Base-by-base conservation (phyloP, 2,113 vertebrate genomes). In the Cynoglossus semilaevis region DNA sequence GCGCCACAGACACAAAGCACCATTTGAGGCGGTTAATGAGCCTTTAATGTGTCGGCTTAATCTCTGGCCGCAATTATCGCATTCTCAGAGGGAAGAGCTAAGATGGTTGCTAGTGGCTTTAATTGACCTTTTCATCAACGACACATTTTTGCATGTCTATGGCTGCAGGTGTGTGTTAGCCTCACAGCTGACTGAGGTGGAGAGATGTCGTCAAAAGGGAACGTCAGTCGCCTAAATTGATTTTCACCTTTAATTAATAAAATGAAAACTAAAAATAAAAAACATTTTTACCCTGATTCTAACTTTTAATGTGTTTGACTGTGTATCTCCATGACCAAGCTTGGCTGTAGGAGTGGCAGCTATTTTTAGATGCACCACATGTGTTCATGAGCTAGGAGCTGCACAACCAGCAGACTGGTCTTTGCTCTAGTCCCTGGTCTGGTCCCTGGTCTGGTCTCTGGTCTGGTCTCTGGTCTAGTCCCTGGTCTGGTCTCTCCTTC, bases 21-120 rank as follows among this genome's bases (percentile, higher is more conserved):
- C 83, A 47, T 70, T 88, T 87, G 76, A 84, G 60, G 62, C 60
- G 8, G 58, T 81, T 87, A 88, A 86, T 74, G 35, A 86, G 72
- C 67, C 64, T 71, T 88, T 89, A 88, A 90, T 90, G 85, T 87
- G 87, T 80, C 47, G 48, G 62, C 76, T 90, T 88, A 84, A 90
- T 83, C 79, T 76, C 53, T 70, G 79, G 68, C 51, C 74, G 87
- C 87, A 83, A 89, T 92, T 90, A 92, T 63, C 82, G 84, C 88
- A 91, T 92, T 92, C 89, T 90, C 87, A 53, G 62, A 63, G 50
- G 86, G 71, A 80, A 88, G 90, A 91, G 85, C 64, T 67, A 45
- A 76, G 40, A 56, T 72, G 70, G 91, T 92, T 92, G 90, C 91
- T 88, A 92, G 67, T 84, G 75, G 38, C 76, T 85, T 78, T 85